phyloP scores from a whole-genome alignment of 2,797 vertebrate genomes.

The Nyctalus aviator region DNA sequence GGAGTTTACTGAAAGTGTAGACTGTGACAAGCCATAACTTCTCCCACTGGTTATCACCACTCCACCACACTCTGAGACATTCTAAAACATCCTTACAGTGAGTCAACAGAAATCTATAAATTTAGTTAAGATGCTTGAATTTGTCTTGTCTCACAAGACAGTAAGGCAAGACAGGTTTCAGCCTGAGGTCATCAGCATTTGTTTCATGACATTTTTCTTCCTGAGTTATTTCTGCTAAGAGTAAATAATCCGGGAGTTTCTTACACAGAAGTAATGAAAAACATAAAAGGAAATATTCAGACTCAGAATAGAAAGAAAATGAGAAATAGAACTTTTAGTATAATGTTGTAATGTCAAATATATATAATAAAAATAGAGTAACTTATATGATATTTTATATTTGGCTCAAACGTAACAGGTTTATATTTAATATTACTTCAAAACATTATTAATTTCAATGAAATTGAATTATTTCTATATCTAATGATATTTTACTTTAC shows the following conservation, averaged over 20 bases:
- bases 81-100: conserved; percentile 61
- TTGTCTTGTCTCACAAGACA: conserved; percentile 55
- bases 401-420: conserved; percentile 37
- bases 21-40: conserved; percentile 70
- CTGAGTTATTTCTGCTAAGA: conserved; percentile 55
- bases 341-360: conserved; percentile 50
- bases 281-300: conserved; percentile 18
- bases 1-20: conserved; percentile 62
- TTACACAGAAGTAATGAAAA: conserved; percentile 56
- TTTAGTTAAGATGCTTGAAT: conserved; percentile 62
- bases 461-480: conserved; percentile 8
- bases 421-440: conserved; percentile 50
- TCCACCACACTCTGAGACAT: conserved; percentile 65
- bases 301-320: conserved; percentile 65
- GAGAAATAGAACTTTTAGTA: conserved; percentile 55
- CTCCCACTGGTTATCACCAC: conserved; percentile 66
- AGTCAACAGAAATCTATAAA: conserved; percentile 72
- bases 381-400: conserved; percentile 38
- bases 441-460: not conserved
- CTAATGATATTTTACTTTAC: not conserved
- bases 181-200: conserved; percentile 65
- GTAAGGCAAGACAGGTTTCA: conserved; percentile 66
- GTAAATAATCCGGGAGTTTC: conserved; percentile 39
- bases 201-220: conserved; percentile 72
- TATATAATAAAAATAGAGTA: conserved; percentile 51